A percentile compares a stretch with the other conserved stretches of the same genome.
Conservation (phyloP, 2,797 vertebrate genomes). For the Dendrocincla tyrannina region DNA sequence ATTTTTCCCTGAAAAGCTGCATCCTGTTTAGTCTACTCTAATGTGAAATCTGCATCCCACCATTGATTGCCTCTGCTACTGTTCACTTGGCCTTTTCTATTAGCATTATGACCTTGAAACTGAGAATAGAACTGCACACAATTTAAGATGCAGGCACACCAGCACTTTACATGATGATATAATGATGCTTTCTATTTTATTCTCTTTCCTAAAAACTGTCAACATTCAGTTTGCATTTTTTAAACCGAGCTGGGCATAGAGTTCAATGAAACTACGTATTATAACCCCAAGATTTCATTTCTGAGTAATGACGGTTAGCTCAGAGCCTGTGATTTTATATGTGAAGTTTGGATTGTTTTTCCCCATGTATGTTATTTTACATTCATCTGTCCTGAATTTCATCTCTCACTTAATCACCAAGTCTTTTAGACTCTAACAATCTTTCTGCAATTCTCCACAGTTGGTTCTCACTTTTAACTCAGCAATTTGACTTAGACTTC, state of each 20-base stretch:
- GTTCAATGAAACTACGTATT: background rate
- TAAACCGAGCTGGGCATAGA: background rate
- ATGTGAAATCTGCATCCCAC: background rate
- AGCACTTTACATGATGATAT: background rate
- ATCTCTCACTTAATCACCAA: background rate
- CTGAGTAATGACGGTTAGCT: background rate
- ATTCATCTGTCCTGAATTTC: background rate
- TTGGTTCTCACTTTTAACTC: background rate
- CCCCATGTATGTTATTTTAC: background rate
- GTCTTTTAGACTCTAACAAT: background rate
- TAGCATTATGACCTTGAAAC: background rate
- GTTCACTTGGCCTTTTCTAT: background rate
- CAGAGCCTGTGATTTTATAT: background rate
- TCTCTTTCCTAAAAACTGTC: background rate
- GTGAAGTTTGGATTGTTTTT: slow-evolving; percentile 27
- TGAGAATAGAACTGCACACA: background rate
- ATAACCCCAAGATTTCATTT: slow-evolving; percentile 3
- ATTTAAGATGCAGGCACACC: background rate
- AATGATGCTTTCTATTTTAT: background rate
- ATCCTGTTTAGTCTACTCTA: background rate
- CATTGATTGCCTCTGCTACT: background rate
- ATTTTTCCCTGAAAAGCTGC: background rate
- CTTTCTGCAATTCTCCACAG: background rate
- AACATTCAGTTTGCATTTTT: background rate
- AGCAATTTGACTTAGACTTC: background rate